Evolutionary conservation across 2,888 invertebrate genomes (phyloP).

Genomic region (Chrysotoxum bicinctum): DNA sequence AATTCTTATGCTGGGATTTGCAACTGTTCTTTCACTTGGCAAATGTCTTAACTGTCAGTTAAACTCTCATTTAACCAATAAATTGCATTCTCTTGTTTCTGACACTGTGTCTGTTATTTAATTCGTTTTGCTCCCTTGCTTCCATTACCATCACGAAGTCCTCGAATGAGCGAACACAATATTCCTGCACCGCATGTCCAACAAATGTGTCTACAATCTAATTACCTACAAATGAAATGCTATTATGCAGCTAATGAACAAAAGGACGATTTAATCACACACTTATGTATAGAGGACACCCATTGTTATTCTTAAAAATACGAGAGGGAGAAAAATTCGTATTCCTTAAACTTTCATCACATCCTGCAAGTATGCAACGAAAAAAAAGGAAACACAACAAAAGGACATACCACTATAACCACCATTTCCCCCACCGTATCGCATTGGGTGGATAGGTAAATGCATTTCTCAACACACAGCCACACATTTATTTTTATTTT

Average conservation of each 20-base stretch:
- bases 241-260: slow-evolving; percentile 55
- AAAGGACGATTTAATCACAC: slow-evolving; percentile 22
- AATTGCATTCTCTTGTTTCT: slow-evolving; percentile 67
- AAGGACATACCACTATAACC: slow-evolving; percentile 25
- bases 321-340: background rate
- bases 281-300: background rate
- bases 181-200: slow-evolving; percentile 18
- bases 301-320: slow-evolving; percentile 8
- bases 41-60: slow-evolving; percentile 66
- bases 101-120: slow-evolving; percentile 61
- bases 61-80: slow-evolving; percentile 67
- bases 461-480: slow-evolving; percentile 1
- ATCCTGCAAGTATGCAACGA: background rate
- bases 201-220: slow-evolving; percentile 58
- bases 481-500: slow-evolving; percentile 17
- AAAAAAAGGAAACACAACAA: slow-evolving; percentile 14
- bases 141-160: slow-evolving; percentile 25
- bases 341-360: background rate
- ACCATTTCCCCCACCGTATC: background rate
- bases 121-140: slow-evolving; percentile 21
- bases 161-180: background rate
- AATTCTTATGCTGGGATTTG: background rate
- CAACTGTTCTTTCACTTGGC: slow-evolving; percentile 28
- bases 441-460: background rate
- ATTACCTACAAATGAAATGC: slow-evolving; percentile 62